Evolutionary conservation across 2,797 vertebrate species (phyloP), one percentile per base, ranked within the genome.

Genomic region (Sebastes elongatus): DNA sequence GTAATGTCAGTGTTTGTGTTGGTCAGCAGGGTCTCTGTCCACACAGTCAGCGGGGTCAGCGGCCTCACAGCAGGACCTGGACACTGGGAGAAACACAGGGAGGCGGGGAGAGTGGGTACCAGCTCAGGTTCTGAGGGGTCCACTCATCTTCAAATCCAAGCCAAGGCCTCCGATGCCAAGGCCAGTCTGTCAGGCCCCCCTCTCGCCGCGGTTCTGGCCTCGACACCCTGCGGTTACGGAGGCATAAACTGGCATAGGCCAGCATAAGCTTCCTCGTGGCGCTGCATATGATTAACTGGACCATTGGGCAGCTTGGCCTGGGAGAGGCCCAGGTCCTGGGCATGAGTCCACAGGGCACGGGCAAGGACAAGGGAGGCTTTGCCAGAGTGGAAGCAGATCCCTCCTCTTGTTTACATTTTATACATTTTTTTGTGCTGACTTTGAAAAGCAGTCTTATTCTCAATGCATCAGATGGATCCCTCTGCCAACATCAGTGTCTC

Each of bases 231-330:
- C 83, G 42, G 90, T 85, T 78, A 90, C 10, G 80, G 83, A 92
- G 88, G 85, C 90, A 89, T 76, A 83, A 86, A 90, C 90, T 93
- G 92, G 92, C 87, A 91, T 87, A 74, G 88, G 88, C 77, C 89
- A 89, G 78, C 93, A 93, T 88, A 93, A 88, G 90, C 93, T 94
- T 95, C 92, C 94, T 95, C 76, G 82, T 89, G 87, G 94, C 92
- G 68, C 95, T 94, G 95, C 94, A 95, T 95, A 94, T 95, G 93
- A 96, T 96, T 96, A 95, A 90, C 93, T 94, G 95, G 93, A 93
- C 93, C 91, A 95, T 94, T 95, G 95, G 92, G 94, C 92, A 95
- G 93, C 91, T 94, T 94, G 94, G 95, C 93, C 91, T 82, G 69
- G 83, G 87, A 90, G 84, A 90, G 87, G 88, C 80, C 85, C 82